These are phyloP conservation scores for Heliangelus exortis DNA, from an alignment of 2,797 vertebrate genomes.

Conservation along the genomic window DNA sequence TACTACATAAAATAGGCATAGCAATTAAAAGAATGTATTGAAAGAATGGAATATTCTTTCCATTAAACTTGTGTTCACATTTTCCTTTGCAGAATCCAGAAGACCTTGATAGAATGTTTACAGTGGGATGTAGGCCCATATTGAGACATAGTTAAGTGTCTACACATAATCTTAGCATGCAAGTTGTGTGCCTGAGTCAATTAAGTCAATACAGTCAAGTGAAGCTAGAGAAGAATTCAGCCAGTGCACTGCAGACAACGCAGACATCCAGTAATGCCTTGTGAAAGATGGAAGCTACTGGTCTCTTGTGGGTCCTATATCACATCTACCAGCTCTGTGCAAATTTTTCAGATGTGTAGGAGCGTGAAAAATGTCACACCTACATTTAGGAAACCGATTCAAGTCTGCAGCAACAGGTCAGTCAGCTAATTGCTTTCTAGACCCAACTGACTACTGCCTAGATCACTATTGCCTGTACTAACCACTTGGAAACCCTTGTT, in stretches of 20 bases:
- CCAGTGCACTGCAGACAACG: accelerated
- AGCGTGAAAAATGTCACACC: background rate
- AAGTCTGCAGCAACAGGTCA: background rate
- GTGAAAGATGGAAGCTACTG: background rate
- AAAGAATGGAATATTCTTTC: background rate
- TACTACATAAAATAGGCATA: background rate
- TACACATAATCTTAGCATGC: background rate
- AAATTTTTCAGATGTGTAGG: background rate
- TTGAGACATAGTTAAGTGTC: background rate
- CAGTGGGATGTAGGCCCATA: background rate
- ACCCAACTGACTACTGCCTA: accelerated
- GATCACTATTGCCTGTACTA: no score
- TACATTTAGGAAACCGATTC: background rate
- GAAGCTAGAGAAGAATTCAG: background rate
- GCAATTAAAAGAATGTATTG: background rate
- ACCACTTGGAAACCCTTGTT: background rate
- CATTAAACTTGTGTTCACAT: background rate
- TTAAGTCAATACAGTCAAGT: background rate
- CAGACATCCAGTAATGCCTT: background rate
- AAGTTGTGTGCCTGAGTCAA: background rate
- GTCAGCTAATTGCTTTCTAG: background rate
- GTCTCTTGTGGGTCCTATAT: background rate
- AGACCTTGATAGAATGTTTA: background rate
- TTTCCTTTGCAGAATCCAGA: background rate
- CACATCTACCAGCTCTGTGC: background rate